Base-by-base conservation (phyloP, 2,797 vertebrate genomes). In the Malacoraja senta region DNA sequence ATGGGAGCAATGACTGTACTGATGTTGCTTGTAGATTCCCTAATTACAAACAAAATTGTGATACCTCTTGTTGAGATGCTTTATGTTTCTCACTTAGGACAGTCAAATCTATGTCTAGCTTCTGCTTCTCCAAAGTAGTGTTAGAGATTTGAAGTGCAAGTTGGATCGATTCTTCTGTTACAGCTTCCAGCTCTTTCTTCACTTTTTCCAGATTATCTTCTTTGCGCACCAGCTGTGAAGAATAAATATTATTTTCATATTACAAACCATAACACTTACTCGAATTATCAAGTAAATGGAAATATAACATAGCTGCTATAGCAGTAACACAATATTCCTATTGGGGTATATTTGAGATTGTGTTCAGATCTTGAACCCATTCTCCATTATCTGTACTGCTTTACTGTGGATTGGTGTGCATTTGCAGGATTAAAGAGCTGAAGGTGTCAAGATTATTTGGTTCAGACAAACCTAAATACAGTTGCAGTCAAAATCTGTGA, bases 51-150 rank as follows among this genome's bases (percentile, higher is more conserved):
- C 8, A 76, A 13, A 76, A 17, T 15, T 58, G 7, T 35, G 13
- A n/a, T 90, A 93, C 93, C 93, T 95, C 94, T 93, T 95, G 93
- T 94, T 95, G 94, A 79, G 94, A 93, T 65, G 93, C 94, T 38
- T 93, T 92, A 32, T 94, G 93, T 1, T 72, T 95, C 94, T 95
- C 94, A 63, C 26, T 91, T 65, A 95, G 94, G n/a, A 94, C 91
- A 32, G 83, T 93, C 38, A 94, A 84, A 1, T 95, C 94, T 10
- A 21, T 44, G 2, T 94, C 72, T 88, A 94, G 88, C 65, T 74
- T 93, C 35, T 93, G 93, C 92, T 94, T 93, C 65, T 94, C 68
- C 19, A 61, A 68, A 38, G 3, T 94, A 38, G 44, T 94, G 38
- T 95, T 93, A 0, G 88, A 79, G 35, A 95, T 93, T 93, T 94